Evolutionary conservation across 23 tunicate species (phyloP).

Genomic region (Ascidia mentula): DNA sequence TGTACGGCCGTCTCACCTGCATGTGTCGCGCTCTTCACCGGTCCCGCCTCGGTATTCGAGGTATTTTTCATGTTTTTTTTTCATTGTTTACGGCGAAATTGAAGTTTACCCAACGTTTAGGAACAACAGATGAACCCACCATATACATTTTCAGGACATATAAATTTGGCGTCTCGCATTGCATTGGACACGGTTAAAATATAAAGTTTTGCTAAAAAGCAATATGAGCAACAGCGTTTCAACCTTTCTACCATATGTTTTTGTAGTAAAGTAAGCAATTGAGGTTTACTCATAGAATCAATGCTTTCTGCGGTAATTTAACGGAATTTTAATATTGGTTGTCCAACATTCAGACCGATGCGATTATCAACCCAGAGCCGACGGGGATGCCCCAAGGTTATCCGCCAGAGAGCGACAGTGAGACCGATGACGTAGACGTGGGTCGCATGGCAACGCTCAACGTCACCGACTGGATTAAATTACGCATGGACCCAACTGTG

Average conservation of each 20-base stretch:
- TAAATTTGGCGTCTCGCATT: too few relatives aligned
- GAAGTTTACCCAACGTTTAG: too few relatives aligned
- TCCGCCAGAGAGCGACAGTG: slow-evolving; percentile 77
- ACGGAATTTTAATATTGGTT: neutral
- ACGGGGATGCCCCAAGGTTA: slow-evolving; percentile 24
- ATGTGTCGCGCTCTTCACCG: slow-evolving; percentile 81
- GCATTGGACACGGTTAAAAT: too few relatives aligned
- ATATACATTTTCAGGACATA: too few relatives aligned
- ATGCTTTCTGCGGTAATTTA: too few relatives aligned
- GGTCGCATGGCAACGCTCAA: slow-evolving; percentile 34
- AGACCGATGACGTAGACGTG: slow-evolving; percentile 42
- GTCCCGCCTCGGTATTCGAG: slow-evolving; percentile 55
- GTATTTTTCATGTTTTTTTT: slow-evolving; percentile 17
- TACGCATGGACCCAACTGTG: slow-evolving; percentile 80
- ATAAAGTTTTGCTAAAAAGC: too few relatives aligned
- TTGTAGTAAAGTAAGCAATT: too few relatives aligned
- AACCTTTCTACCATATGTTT: too few relatives aligned
- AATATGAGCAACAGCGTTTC: too few relatives aligned
- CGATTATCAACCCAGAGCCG: slow-evolving; percentile 28
- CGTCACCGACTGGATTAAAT: slow-evolving; percentile 74
- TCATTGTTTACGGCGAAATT: neutral
- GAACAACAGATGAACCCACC: too few relatives aligned
- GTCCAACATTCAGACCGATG: slow-evolving; percentile 26
- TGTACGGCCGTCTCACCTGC: slow-evolving; percentile 72
- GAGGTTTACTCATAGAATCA: too few relatives aligned